These are phyloP conservation scores for Garra rufa DNA, from an alignment of 2,113 vertebrate genomes.

Conservation along the genomic window DNA sequence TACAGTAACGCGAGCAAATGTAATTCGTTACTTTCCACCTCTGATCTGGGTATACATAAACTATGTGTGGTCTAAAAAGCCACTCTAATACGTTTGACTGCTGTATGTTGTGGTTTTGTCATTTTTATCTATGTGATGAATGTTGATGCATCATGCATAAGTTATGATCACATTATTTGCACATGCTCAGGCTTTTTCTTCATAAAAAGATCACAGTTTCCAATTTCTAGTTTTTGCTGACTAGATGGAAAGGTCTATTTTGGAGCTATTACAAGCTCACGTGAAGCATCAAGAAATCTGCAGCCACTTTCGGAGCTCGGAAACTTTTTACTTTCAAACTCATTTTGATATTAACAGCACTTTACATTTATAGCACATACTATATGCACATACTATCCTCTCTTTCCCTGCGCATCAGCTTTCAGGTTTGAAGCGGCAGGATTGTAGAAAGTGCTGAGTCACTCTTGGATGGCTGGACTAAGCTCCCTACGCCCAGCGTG, in stretches of 20 bases:
- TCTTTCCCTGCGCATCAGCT: background rate
- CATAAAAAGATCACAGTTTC: background rate
- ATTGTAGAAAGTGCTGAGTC: conserved; percentile 52
- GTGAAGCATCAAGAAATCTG: background rate
- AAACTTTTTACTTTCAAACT: background rate
- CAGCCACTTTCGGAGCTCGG: background rate
- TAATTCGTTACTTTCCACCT: too few relatives aligned
- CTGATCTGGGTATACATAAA: too few relatives aligned
- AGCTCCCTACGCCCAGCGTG: conserved; percentile 47
- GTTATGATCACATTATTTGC: background rate
- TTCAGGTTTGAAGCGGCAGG: conserved; percentile 27
- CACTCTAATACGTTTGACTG: conserved; percentile 34
- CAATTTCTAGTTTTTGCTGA: background rate
- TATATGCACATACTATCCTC: conserved; percentile 17
- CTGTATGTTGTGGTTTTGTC: background rate
- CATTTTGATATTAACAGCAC: background rate
- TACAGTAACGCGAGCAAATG: too few relatives aligned
- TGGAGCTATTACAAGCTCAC: background rate
- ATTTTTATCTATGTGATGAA: conserved; percentile 2
- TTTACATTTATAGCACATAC: conserved; percentile 32
- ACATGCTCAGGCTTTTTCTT: background rate
- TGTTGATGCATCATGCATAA: background rate
- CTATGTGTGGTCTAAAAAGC: conserved; percentile 39
- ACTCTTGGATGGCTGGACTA: conserved; percentile 45
- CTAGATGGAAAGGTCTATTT: background rate